Evolutionary conservation across 1,140 invertebrate genomes (phyloP).

Genomic region (Megalonaias nervosa): DNA sequence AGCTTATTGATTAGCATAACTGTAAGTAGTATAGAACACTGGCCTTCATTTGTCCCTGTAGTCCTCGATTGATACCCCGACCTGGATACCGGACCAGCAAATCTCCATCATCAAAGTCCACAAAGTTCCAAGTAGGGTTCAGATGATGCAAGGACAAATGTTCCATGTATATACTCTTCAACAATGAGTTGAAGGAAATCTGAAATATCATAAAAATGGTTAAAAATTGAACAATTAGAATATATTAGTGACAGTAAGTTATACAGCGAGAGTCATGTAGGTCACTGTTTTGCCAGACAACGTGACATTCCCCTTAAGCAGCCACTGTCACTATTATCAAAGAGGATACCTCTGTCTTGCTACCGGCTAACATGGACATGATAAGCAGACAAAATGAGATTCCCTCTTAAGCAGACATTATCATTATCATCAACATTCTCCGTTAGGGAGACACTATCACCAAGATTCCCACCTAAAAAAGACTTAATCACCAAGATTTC

Average conservation of each 20-base stretch:
- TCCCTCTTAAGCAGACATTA: too few relatives aligned
- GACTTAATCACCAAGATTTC: too few relatives aligned
- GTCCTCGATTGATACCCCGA: constrained; percentile 13
- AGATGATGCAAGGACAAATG: constrained; percentile 39
- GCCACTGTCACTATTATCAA: too few relatives aligned
- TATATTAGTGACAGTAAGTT: not conserved
- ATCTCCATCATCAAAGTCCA: constrained; percentile 57
- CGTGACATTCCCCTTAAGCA: too few relatives aligned
- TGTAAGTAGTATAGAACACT: not conserved
- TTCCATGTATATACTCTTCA: constrained; percentile 46
- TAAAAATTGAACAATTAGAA: constrained; percentile 1
- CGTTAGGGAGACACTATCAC: too few relatives aligned
- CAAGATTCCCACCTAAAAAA: too few relatives aligned
- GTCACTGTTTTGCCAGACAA: too few relatives aligned
- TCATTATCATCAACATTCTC: too few relatives aligned
- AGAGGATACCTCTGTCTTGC: too few relatives aligned
- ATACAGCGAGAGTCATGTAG: not conserved
- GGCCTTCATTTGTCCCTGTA: constrained; percentile 23
- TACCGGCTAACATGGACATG: too few relatives aligned
- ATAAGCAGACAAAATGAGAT: too few relatives aligned
- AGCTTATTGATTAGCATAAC: not conserved
- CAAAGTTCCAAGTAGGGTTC: constrained; percentile 39
- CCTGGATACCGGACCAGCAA: constrained; percentile 50
- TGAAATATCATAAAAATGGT: constrained; percentile 28
- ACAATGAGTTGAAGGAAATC: constrained; percentile 50